A percentile compares a stretch with the other conserved stretches of the same genome.
phyloP scores from a whole-genome alignment of 2,888 invertebrate genomes.

The Drosophila cyrtoloma region DNA sequence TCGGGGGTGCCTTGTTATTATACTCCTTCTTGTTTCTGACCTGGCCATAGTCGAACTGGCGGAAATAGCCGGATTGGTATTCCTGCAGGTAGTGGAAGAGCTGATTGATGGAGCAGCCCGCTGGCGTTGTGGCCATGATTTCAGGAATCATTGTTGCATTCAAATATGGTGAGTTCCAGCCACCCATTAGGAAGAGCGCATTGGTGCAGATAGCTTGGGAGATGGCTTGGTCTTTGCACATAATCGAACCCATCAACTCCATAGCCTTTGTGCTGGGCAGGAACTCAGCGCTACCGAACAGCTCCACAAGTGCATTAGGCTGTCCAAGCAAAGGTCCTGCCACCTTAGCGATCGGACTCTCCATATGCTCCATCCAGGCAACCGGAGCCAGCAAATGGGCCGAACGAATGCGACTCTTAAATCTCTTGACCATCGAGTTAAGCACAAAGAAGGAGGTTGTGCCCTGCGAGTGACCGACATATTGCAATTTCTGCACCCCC shows the following conservation, averaged over 20 bases:
- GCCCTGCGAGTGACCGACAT: constrained; percentile 79
- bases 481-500: constrained; percentile 54
- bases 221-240: constrained; percentile 60
- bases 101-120: constrained; percentile 77
- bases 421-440: constrained; percentile 59
- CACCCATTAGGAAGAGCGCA: constrained; percentile 64
- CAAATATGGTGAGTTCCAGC: constrained; percentile 73
- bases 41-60: constrained; percentile 73
- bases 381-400: constrained; percentile 79
- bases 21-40: constrained; percentile 67
- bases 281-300: constrained; percentile 78
- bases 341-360: constrained; percentile 86
- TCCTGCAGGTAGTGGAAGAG: constrained; percentile 77
- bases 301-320: constrained; percentile 69
- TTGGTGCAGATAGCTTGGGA: constrained; percentile 67
- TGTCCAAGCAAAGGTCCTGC: constrained; percentile 86
- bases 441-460: constrained; percentile 75
- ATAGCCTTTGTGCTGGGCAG: constrained; percentile 65
- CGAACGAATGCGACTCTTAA: constrained; percentile 69
- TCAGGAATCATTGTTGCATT: constrained; percentile 74
- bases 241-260: constrained; percentile 65
- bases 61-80: constrained; percentile 69
- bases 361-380: constrained; percentile 75
- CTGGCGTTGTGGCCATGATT: constrained; percentile 78
- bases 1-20: constrained; percentile 57